phyloP scores from a whole-genome alignment of 2,797 vertebrate genomes.

The Picus viridis region DNA sequence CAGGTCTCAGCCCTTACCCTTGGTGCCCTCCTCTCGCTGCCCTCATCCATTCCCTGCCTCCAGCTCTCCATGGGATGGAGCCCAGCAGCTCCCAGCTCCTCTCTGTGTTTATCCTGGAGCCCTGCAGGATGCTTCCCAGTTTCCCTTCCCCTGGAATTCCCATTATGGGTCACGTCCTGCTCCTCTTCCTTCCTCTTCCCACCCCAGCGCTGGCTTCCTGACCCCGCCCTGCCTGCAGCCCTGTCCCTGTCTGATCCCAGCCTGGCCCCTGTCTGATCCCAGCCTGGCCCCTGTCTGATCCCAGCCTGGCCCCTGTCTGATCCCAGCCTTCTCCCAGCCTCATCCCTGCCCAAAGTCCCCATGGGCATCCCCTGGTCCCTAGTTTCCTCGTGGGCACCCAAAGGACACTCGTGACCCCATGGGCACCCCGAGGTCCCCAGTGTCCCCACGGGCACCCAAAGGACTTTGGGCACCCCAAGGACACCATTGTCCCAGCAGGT shows the following conservation, averaged over 20 bases:
- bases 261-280: too few relatives aligned
- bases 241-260: too few relatives aligned
- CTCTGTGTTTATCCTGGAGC: not conserved
- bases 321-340: too few relatives aligned
- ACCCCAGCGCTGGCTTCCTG: too few relatives aligned
- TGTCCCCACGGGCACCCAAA: not conserved
- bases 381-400: not conserved
- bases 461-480: not conserved
- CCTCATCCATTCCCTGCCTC: not conserved
- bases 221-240: too few relatives aligned
- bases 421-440: too few relatives aligned
- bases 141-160: conserved; percentile 20
- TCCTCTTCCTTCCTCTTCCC: not conserved
- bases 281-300: too few relatives aligned
- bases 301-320: too few relatives aligned
- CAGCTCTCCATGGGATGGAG: accelerated
- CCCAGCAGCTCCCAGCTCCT: not conserved
- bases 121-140: not conserved
- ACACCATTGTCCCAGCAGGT: not conserved
- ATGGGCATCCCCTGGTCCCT: too few relatives aligned
- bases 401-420: not conserved
- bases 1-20: too few relatives aligned
- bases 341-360: too few relatives aligned
- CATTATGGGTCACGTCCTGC: conserved; percentile 23
- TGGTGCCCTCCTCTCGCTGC: not conserved